Evolutionary conservation across 2,888 invertebrate species (phyloP).

Genomic region (Sminthurinus aureus): DNA sequence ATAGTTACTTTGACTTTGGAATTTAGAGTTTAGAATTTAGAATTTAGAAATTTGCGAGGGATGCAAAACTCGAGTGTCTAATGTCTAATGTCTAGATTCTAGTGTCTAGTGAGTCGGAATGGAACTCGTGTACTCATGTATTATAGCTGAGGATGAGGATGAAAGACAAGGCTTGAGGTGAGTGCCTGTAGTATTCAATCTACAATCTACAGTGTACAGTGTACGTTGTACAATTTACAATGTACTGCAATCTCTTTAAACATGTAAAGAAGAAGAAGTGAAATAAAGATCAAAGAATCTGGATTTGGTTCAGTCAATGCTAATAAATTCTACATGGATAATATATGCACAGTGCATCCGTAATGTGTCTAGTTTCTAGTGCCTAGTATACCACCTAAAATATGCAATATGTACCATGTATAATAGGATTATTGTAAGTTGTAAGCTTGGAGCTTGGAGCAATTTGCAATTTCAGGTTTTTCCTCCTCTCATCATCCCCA

Average conservation of each 20-base stretch:
- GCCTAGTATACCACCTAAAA: too few species aligned
- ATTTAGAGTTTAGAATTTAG: too few species aligned
- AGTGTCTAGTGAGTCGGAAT: background rate
- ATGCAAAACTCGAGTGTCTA: too few species aligned
- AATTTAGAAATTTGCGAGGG: too few species aligned
- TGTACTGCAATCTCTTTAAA: background rate
- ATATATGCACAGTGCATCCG: too few species aligned
- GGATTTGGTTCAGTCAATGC: background rate
- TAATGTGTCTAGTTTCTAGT: too few species aligned
- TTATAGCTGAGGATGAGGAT: background rate
- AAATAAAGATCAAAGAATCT: background rate
- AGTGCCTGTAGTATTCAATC: background rate
- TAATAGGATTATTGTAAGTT: too few species aligned
- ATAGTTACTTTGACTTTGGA: too few species aligned
- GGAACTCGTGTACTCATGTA: background rate
- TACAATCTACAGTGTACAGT: too few species aligned
- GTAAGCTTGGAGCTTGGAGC: background rate
- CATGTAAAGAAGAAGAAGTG: background rate
- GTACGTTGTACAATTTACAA: too few species aligned
- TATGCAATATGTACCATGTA: too few species aligned
- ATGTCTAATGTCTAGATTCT: background rate
- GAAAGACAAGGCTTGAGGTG: too few species aligned
- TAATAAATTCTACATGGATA: background rate
- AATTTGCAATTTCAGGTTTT: background rate
- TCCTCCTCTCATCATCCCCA: background rate